A percentile compares a stretch with the other conserved stretches of the same genome.
Evolutionary conservation across 1,140 invertebrate genomes (phyloP).

Genomic region (Microvelia longipes): DNA sequence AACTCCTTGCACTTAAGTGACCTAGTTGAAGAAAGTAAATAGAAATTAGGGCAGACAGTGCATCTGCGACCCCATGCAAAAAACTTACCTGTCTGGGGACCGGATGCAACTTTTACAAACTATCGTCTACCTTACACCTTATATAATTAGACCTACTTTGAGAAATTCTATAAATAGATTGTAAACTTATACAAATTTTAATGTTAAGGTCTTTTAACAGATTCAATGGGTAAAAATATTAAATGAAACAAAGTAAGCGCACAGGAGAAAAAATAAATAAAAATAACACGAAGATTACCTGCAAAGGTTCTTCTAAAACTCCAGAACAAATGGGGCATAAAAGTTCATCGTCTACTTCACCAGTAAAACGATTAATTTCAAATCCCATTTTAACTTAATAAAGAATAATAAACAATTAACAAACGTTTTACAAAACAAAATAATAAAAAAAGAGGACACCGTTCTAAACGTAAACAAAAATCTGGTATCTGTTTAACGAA

Average conservation of each 20-base stretch:
- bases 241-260: no score
- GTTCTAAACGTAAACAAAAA: slow-evolving; percentile 21
- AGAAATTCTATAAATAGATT: no score
- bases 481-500: no score
- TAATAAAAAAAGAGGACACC: slow-evolving; percentile 31
- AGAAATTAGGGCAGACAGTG: background rate
- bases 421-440: no score
- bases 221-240: no score
- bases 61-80: background rate
- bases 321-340: slow-evolving; percentile 83
- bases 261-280: no score
- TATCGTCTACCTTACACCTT: no score
- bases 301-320: slow-evolving; percentile 75
- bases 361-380: slow-evolving; percentile 74
- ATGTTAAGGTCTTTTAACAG: no score
- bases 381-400: slow-evolving; percentile 52
- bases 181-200: no score
- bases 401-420: slow-evolving; percentile 12
- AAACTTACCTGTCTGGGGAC: background rate
- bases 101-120: background rate
- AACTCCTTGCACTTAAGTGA: no score
- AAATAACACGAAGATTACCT: no score
- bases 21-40: background rate
- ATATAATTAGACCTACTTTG: no score
- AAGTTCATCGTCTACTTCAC: slow-evolving; percentile 81